phyloP scores from a whole-genome alignment of 2,888 invertebrate species.

The Acleris literana region DNA sequence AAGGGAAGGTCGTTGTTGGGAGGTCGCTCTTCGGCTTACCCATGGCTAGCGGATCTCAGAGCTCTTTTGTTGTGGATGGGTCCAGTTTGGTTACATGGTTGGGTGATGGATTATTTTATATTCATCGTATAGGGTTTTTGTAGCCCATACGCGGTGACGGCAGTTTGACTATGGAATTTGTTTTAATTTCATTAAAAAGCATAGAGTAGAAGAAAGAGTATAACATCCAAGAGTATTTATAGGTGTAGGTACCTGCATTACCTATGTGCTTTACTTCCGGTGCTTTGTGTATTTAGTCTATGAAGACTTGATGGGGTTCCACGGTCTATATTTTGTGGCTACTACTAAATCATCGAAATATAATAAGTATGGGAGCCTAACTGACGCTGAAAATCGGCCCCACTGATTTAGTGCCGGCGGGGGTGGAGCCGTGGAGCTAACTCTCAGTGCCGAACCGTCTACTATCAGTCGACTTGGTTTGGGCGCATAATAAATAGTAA shows the following conservation, averaged over 20 bases:
- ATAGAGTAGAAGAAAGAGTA: not conserved
- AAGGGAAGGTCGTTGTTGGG: conserved; percentile 59
- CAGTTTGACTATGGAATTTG: conserved; percentile 27
- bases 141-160: conserved; percentile 28
- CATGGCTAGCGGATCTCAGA: conserved; percentile 63
- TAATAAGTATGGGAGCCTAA: no score
- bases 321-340: no score
- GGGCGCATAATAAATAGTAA: no score
- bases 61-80: conserved; percentile 43
- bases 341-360: no score
- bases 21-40: conserved; percentile 58
- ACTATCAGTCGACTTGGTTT: no score
- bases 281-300: no score
- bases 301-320: no score
- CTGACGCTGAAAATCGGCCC: no score
- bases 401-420: no score
- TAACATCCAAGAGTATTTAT: not conserved
- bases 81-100: conserved; percentile 21
- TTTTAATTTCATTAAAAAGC: not conserved
- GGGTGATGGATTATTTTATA: conserved; percentile 38
- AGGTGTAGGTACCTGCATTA: not conserved
- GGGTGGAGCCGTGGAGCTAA: no score
- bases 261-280: not conserved
- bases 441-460: no score
- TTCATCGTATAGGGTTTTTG: conserved; percentile 42